Evolutionary conservation across 2,888 invertebrate genomes (phyloP), one percentile per base, ranked within the genome.

Genomic region (Linnaemya vulpina): DNA sequence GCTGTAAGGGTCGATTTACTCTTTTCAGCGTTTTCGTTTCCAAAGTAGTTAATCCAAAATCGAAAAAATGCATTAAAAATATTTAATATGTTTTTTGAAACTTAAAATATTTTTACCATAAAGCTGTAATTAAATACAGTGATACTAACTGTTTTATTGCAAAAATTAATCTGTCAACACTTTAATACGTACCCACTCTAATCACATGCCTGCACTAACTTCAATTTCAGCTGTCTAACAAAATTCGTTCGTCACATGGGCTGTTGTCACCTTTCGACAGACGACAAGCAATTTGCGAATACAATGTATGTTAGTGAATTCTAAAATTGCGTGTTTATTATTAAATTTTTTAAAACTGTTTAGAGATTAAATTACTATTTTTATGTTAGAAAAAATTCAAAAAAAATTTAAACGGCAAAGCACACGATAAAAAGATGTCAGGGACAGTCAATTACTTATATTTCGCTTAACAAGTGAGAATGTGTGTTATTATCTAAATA

Each of bases 251-350:
- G 76, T 71, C 49, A 74, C 49, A 58, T 9, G 55, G 63, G 49
- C 63, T 70, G 53, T 63, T 70, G 53, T 63, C 74, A 63, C 7
- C 43, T 25, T 20, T 51, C 43, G 15, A 51, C 10, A 40, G 53
- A 62, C 68, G 62, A 22, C 17, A 10, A 62, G 67, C 63, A 67
- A 80, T 62, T 51, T 25, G 13, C 5, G 58, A 43, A 55, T 20
- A 43, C 49, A 60, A 13, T 68, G 60, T 30, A 22, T 55, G 40
- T 75, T 55, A 30, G 10, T 51, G 22, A 55, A 25, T 22, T 70
- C 74, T 51, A 78, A 82, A 65, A 79, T 79, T 85, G 85, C 85
- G 82, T 85, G 85, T 85, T 81, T 74, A 81, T 77, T 81, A 78
- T 78, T 74, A 74, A 65, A 74, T 70, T 73, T 58, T 46, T 51